Conservation (phyloP, 2,797 vertebrate genomes). For the Notamacropus eugenii region DNA sequence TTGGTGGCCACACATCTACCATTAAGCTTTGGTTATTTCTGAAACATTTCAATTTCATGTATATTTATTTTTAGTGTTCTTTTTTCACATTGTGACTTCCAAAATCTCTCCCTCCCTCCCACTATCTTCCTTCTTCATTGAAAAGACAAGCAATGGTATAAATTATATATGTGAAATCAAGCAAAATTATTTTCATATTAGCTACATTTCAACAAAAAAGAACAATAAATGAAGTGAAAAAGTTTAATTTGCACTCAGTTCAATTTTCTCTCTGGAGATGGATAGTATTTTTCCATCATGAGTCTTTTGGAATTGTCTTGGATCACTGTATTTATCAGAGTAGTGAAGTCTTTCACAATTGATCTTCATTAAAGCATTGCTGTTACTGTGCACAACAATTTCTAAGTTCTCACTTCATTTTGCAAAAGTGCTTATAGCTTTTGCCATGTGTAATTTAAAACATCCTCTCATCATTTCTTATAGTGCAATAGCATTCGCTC, state of each 20-base stretch:
- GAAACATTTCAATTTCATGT: neutral
- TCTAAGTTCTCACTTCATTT: too few relatives aligned
- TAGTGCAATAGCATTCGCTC: too few relatives aligned
- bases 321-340: too few relatives aligned
- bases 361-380: too few relatives aligned
- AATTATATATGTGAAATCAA: neutral
- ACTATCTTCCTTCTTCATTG: too few relatives aligned
- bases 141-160: neutral
- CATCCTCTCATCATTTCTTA: too few relatives aligned
- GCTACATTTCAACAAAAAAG: too few relatives aligned
- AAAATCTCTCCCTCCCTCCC: neutral
- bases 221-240: neutral
- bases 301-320: too few relatives aligned
- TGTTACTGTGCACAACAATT: too few relatives aligned
- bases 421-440: too few relatives aligned
- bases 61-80: neutral
- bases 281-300: neutral
- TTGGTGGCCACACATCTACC: rapidly evolving
- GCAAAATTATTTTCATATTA: neutral
- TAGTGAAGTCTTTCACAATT: too few relatives aligned
- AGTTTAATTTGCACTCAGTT: neutral
- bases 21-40: neutral
- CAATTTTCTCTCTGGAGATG: neutral
- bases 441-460: too few relatives aligned
- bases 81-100: neutral